These are phyloP conservation scores for Pseudochaenichthys georgianus DNA, from an alignment of 2,797 vertebrate genomes.

Conservation along the genomic window DNA sequence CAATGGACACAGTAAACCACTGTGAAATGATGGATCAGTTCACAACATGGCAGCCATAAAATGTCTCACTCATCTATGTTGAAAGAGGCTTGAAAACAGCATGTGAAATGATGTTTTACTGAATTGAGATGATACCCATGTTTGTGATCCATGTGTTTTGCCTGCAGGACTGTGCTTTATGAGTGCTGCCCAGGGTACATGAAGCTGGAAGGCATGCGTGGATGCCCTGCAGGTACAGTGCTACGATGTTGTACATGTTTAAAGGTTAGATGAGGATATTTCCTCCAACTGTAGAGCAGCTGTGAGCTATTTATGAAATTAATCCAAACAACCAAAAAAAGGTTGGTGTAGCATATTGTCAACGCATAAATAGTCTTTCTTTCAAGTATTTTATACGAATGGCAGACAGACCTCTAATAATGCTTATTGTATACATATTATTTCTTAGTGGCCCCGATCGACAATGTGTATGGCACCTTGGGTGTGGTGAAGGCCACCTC, in stretches of 20 bases:
- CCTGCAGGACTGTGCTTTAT: conserved; percentile 90
- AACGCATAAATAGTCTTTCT: conserved; percentile 17
- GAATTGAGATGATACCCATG: background rate
- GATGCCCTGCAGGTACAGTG: conserved; percentile 95
- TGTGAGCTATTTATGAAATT: conserved; percentile 36
- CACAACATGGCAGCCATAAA: conserved; percentile 39
- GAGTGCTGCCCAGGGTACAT: conserved; percentile 99
- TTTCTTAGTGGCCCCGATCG: conserved; percentile 92
- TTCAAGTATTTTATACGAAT: conserved; percentile 10
- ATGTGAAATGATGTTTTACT: conserved; percentile 26
- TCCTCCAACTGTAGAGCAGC: conserved; percentile 37
- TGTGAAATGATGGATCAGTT: conserved; percentile 52
- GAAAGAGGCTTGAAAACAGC: conserved; percentile 11
- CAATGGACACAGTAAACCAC: conserved; percentile 31
- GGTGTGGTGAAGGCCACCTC: conserved; percentile 90
- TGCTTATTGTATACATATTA: conserved; percentile 8
- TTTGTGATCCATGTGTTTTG: conserved; percentile 41
- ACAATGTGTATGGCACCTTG: conserved; percentile 93
- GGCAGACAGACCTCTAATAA: background rate
- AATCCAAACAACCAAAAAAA: conserved; percentile 13
- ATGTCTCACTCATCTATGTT: background rate
- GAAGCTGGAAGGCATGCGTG: conserved; percentile 90
- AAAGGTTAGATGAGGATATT: conserved; percentile 32
- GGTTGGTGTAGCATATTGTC: conserved; percentile 24
- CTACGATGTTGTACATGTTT: conserved; percentile 1